Percentiles rank a stretch among this genome's conserved stretches.
phyloP scores from a whole-genome alignment of 2,888 invertebrate species.

The Furcula furcula region DNA sequence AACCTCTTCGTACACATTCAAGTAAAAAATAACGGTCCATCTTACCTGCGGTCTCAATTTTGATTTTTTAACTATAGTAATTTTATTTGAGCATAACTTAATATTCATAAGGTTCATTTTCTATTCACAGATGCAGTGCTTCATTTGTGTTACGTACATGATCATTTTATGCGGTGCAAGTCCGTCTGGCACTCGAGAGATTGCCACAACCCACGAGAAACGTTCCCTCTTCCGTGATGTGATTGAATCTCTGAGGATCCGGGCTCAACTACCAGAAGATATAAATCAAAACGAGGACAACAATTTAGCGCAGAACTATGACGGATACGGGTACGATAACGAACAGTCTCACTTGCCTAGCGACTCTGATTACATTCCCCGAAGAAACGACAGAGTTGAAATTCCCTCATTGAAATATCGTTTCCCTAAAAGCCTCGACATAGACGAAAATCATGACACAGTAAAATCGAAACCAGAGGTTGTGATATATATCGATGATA shows the following conservation, averaged over 20 bases:
- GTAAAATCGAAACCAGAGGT: conserved; percentile 53
- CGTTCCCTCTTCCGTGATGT: conserved; percentile 69
- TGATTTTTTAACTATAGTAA: neutral
- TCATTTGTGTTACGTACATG: conserved; percentile 68
- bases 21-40: neutral
- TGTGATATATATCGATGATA: conserved; percentile 53
- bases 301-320: conserved; percentile 53
- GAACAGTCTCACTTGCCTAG: conserved; percentile 52
- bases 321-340: conserved; percentile 52
- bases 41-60: neutral
- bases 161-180: conserved; percentile 59
- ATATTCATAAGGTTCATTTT: conserved; percentile 4
- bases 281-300: conserved; percentile 60
- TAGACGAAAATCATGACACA: conserved; percentile 29
- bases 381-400: conserved; percentile 71
- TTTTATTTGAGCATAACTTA: neutral
- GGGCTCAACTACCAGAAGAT: conserved; percentile 58
- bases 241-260: conserved; percentile 64
- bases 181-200: conserved; percentile 45
- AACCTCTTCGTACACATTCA: neutral
- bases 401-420: conserved; percentile 66
- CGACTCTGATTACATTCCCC: conserved; percentile 59
- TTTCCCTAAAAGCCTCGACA: conserved; percentile 56
- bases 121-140: conserved; percentile 71
- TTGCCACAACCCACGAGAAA: conserved; percentile 42